Base-by-base conservation (phyloP, 2,113 vertebrate genomes). In the Camelus bactrianus region DNA sequence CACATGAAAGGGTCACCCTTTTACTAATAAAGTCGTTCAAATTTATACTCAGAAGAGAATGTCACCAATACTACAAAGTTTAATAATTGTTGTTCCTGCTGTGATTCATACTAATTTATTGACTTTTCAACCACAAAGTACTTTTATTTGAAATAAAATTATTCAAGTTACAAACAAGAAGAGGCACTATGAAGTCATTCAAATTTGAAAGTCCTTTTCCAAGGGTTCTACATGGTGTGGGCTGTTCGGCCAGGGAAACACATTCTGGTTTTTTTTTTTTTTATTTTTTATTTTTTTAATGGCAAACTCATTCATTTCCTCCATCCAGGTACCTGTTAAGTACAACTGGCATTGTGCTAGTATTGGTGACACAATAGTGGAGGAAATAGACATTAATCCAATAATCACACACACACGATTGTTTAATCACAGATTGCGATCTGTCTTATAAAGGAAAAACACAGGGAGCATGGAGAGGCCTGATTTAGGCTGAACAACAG, bases 131-230 rank as follows among this genome's bases (percentile, higher is more conserved):
- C 42, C 14, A 46, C 3, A 86, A 67, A 89, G 46, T 89, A 64
- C 38, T 96, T 79, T 84, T 38, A 95, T 70, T 96, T 89, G 72
- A 94, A 92, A 79, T 77, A 24, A 76, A 92, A 82, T 80, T 89
- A 48, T 12, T 93, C 24, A 48, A 75, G 8, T 64, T 67, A 52
- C 35, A 82, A 95, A 83, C 15, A 88, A 89, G 32, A 73, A 75
- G 5, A 19, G 75, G 10, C 75, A 75, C 46, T 60, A 64, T 30
- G 11, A 91, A 82, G 3, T 77, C 50, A 91, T 52, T 94, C 17
- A 88, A 80, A 93, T 38, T 79, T n/a, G 3, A 54, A 96, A 58
- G 14, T 48, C 24, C 0, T 92, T 80, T 16, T n/a, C 13, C 9
- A 48, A 85, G 60, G 26, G 50, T 80, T 94, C 77, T 69, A n/a